phyloP scores from a whole-genome alignment of 2,797 vertebrate species.

The Sarcoramphus papa region DNA sequence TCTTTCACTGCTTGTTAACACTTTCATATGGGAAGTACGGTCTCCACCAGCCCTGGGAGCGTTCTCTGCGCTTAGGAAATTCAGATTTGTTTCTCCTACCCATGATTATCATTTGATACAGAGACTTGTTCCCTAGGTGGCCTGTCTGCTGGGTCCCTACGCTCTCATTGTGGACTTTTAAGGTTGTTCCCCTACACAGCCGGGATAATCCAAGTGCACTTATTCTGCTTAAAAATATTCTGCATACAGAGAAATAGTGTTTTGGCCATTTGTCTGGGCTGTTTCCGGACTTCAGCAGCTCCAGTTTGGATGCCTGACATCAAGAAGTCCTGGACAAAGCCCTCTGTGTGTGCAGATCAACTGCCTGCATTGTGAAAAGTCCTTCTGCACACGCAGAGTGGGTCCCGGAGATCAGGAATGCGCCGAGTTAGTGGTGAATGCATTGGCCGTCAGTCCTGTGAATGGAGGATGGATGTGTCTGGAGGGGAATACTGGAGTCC shows the following conservation, averaged over 20 bases:
- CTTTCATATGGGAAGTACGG: background rate
- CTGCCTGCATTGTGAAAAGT: constrained; percentile 43
- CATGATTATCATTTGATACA: background rate
- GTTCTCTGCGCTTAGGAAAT: background rate
- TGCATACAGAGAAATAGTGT: constrained; percentile 28
- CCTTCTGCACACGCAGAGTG: constrained; percentile 19
- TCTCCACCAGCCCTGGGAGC: background rate
- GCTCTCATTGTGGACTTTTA: background rate
- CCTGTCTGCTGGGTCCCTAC: background rate
- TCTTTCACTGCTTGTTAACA: constrained; percentile 60
- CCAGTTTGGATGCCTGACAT: constrained; percentile 49
- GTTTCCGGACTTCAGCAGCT: constrained; percentile 48
- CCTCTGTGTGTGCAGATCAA: constrained; percentile 50
- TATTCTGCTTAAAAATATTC: background rate
- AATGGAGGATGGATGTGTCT: constrained; percentile 55
- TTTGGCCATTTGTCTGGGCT: constrained; percentile 33
- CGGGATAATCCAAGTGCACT: background rate
- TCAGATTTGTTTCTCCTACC: background rate
- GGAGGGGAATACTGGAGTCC: constrained; percentile 23
- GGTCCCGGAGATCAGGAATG: constrained; percentile 55
- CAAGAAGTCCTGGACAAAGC: constrained; percentile 46
- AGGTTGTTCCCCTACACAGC: background rate
- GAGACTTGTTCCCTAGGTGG: background rate
- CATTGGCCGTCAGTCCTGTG: constrained; percentile 1
- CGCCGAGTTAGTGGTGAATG: background rate